These are phyloP conservation scores for Diuraphis noxia DNA, from an alignment of 1,140 invertebrate species.

Conservation along the genomic window DNA sequence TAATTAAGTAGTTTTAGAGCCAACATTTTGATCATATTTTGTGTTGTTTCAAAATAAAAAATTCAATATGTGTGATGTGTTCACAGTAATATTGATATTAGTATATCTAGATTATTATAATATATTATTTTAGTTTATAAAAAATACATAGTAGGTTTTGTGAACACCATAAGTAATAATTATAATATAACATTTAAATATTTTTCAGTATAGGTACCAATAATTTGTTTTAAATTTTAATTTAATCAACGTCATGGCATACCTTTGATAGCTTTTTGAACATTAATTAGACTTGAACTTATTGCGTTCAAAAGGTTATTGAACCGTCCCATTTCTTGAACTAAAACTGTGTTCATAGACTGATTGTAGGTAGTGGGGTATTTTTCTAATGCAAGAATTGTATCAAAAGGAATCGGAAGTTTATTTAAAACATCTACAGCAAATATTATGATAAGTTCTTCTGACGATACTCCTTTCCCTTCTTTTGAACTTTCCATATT, in stretches of 20 bases:
- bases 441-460: constrained; percentile 11
- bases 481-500: constrained; percentile 23
- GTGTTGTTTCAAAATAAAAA: background rate
- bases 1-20: background rate
- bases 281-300: constrained; percentile 70
- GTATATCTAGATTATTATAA: background rate
- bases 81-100: background rate
- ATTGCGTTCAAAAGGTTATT: constrained; percentile 74
- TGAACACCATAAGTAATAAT: too few species aligned
- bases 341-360: constrained; percentile 76
- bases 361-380: constrained; percentile 82
- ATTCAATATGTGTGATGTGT: background rate
- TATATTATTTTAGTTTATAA: too few species aligned
- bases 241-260: background rate
- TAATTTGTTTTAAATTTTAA: background rate
- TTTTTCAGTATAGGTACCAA: background rate
- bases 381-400: constrained; percentile 69
- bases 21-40: background rate
- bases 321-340: constrained; percentile 79
- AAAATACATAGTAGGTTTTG: too few species aligned
- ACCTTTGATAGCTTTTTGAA: constrained; percentile 84
- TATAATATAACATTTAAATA: background rate
- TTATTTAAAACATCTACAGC: constrained; percentile 72
- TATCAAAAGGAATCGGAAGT: constrained; percentile 75
- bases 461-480: background rate